A percentile compares a stretch with the other conserved stretches of the same genome.
These are phyloP conservation scores for Hylia prasina DNA, from an alignment of 2,113 vertebrate species.

Conservation along the genomic window DNA sequence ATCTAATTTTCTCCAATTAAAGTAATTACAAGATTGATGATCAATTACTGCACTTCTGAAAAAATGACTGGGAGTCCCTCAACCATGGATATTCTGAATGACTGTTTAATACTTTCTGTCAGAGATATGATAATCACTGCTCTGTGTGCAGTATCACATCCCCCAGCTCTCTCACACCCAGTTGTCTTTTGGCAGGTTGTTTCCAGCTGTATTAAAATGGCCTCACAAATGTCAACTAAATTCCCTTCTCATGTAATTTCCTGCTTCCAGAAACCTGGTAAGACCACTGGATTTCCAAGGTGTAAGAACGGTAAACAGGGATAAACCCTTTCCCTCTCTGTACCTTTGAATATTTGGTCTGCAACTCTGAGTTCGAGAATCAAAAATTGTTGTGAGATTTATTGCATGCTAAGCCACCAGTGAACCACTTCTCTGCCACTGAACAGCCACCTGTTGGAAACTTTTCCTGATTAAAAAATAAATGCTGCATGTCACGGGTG, in stretches of 20 bases:
- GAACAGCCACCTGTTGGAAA: neutral
- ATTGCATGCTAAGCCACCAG: neutral
- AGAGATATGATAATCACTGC: neutral
- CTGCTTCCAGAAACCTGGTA: neutral
- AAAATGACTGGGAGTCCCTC: conserved; percentile 11
- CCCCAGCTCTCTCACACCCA: neutral
- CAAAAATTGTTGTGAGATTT: neutral
- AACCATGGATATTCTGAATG: neutral
- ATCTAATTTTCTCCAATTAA: conserved; percentile 22
- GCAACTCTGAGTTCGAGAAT: neutral
- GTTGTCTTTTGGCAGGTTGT: neutral
- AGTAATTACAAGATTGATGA: conserved; percentile 31
- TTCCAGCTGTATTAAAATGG: neutral
- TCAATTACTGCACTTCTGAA: neutral
- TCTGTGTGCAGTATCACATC: neutral
- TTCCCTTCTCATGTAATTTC: neutral
- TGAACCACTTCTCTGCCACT: neutral
- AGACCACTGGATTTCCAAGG: neutral
- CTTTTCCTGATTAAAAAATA: neutral
- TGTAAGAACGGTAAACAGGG: neutral
- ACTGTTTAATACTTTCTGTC: neutral
- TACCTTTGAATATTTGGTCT: neutral
- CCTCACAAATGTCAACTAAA: neutral
- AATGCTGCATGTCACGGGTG: neutral
- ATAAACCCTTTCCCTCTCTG: neutral